Evolutionary conservation across 2,797 vertebrate genomes (phyloP).

Genomic region (Gambusia yucatana): DNA sequence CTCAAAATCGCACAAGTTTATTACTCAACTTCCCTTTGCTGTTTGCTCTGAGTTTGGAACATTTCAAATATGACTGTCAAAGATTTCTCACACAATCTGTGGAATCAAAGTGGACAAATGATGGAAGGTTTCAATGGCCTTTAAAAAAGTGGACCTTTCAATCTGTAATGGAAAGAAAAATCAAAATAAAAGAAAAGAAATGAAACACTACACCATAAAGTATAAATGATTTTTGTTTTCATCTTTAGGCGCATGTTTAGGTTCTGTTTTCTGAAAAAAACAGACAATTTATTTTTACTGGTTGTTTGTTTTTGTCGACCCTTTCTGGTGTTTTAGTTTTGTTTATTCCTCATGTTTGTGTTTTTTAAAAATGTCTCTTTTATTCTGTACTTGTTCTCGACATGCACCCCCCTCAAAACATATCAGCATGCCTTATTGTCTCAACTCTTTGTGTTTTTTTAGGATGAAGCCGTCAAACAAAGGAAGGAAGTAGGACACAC

Average conservation of each 20-base stretch:
- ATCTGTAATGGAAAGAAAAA: neutral
- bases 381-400: neutral
- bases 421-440: slow-evolving; percentile 8
- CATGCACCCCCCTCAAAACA: neutral
- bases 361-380: neutral
- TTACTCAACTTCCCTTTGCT: neutral
- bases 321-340: neutral
- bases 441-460: slow-evolving; percentile 27
- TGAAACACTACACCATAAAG: neutral
- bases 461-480: slow-evolving; percentile 51
- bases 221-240: neutral
- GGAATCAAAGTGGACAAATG: neutral
- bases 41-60: neutral
- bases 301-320: neutral
- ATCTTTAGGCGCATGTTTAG: neutral
- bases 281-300: neutral
- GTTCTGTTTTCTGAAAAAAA: neutral
- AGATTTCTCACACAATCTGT: neutral
- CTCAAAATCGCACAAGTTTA: no score
- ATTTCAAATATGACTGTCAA: neutral
- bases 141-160: neutral
- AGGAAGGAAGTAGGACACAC: slow-evolving; percentile 62
- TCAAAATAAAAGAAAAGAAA: neutral
- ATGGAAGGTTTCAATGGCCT: no score
- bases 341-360: neutral